A percentile compares a stretch with the other conserved stretches of the same genome.
Evolutionary conservation across 2,113 vertebrate genomes (phyloP).

Genomic region (Enhydra lutris): DNA sequence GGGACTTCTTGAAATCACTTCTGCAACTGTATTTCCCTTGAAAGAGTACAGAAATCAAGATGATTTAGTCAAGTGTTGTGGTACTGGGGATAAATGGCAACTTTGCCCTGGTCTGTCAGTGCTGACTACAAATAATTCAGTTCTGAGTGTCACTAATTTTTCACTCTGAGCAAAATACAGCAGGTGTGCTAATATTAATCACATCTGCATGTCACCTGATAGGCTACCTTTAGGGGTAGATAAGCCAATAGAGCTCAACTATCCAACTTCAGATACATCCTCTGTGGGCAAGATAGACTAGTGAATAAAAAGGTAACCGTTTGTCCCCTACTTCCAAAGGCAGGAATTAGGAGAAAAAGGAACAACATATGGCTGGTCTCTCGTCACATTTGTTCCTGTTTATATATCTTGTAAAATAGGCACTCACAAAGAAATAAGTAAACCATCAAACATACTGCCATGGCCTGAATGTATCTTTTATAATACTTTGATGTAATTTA

Average conservation of each 20-base stretch:
- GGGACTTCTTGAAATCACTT: background rate
- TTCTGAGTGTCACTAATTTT: background rate
- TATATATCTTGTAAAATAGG: background rate
- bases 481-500: slow-evolving; percentile 3
- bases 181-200: background rate
- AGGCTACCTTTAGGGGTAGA: background rate
- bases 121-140: background rate
- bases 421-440: background rate
- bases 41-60: background rate
- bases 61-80: background rate
- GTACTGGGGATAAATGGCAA: background rate
- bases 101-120: background rate
- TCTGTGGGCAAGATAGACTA: background rate
- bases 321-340: background rate
- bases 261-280: background rate
- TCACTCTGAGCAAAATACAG: background rate
- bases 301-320: background rate
- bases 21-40: background rate
- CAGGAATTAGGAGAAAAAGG: background rate
- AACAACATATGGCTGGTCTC: background rate
- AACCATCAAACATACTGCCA: background rate
- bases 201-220: background rate
- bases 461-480: background rate
- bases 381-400: background rate
- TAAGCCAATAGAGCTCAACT: background rate